These are phyloP conservation scores for Poeciliopsis prolifica DNA, from an alignment of 2,113 vertebrate species.

Conservation along the genomic window DNA sequence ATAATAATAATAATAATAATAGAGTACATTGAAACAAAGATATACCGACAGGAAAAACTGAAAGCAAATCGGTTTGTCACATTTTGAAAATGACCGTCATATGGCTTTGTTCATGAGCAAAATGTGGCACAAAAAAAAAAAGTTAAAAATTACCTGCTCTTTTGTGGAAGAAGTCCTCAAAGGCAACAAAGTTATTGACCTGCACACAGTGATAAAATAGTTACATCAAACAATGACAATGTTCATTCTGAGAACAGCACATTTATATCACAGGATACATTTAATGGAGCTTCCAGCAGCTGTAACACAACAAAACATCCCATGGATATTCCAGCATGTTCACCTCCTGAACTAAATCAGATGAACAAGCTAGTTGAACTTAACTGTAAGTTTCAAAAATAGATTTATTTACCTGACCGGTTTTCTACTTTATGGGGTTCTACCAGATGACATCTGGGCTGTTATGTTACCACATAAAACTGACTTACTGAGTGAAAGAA, in stretches of 20 bases:
- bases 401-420: neutral
- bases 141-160: conserved; percentile 80
- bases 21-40: too few species aligned
- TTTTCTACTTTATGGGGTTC: neutral
- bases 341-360: neutral
- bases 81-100: too few species aligned
- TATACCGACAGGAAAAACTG: too few species aligned
- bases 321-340: neutral
- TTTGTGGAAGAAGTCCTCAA: conserved; percentile 88
- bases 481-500: too few species aligned
- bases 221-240: neutral
- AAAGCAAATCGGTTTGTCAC: too few species aligned
- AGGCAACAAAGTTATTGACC: conserved; percentile 96
- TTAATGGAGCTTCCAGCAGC: neutral
- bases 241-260: neutral
- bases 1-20: too few species aligned
- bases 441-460: too few species aligned
- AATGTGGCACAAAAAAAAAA: neutral
- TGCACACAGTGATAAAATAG: conserved; percentile 50
- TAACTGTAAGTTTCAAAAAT: neutral
- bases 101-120: too few species aligned
- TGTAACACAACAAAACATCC: neutral
- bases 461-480: neutral
- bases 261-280: neutral
- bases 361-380: neutral